Conservation (phyloP, 2,113 vertebrate genomes). For the Equus quagga region DNA sequence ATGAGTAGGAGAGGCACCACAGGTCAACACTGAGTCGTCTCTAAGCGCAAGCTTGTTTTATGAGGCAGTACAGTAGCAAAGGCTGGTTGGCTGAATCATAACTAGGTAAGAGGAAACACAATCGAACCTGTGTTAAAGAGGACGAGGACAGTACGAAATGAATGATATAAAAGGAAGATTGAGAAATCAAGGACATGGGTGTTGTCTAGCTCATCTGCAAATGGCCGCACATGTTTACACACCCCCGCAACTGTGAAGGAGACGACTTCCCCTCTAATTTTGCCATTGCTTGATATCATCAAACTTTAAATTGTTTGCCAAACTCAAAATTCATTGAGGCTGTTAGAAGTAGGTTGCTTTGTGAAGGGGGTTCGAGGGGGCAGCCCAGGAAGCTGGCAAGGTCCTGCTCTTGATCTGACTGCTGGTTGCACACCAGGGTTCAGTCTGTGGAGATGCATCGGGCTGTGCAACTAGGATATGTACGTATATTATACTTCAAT, state of each 20-base stretch:
- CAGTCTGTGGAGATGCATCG: not conserved
- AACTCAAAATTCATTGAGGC: not conserved
- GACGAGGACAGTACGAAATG: not conserved
- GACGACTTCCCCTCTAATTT: not conserved
- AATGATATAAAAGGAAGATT: not conserved
- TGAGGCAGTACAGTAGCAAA: not conserved
- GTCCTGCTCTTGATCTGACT: not conserved
- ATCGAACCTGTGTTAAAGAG: not conserved
- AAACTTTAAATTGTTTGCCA: not conserved
- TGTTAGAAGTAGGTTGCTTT: not conserved
- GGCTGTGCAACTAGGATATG: not conserved
- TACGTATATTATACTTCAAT: not conserved
- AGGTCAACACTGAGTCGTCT: not conserved
- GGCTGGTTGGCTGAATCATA: not conserved
- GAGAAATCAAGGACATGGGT: not conserved
- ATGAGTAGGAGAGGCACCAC: not conserved
- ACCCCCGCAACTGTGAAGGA: too few relatives aligned
- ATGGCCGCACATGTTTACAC: not conserved
- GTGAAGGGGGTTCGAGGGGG: fast-evolving
- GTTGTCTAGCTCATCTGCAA: not conserved
- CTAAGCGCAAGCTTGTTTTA: not conserved
- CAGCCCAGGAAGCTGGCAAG: not conserved
- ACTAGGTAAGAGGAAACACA: constrained; percentile 24
- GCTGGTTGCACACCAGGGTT: not conserved
- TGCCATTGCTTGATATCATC: not conserved